A percentile compares a stretch with the other conserved stretches of the same genome.
Conservation (phyloP, 2,888 invertebrate genomes). For the Mycalesis mineus region DNA sequence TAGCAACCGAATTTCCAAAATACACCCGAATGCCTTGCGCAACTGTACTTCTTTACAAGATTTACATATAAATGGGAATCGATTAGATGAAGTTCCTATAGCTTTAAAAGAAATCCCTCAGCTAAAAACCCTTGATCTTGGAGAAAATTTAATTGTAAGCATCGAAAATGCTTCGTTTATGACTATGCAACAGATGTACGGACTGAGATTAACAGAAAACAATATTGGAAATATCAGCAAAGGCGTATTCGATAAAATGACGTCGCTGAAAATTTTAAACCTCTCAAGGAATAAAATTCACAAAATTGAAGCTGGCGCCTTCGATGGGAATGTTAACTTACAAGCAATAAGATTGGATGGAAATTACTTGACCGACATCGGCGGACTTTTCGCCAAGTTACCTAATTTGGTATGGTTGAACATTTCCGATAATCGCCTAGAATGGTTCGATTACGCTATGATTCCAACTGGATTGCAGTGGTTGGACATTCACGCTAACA, state of each 20-base stretch:
- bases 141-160: slow-evolving; percentile 89
- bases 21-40: slow-evolving; percentile 85
- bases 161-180: slow-evolving; percentile 89
- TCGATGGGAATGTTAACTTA: slow-evolving; percentile 86
- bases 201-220: slow-evolving; percentile 90
- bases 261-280: slow-evolving; percentile 88
- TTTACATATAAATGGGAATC: slow-evolving; percentile 89
- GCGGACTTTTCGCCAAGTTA: slow-evolving; percentile 87
- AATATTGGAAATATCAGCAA: slow-evolving; percentile 87
- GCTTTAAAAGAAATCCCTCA: slow-evolving; percentile 86
- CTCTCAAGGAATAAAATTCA: slow-evolving; percentile 90
- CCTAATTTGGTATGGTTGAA: slow-evolving; percentile 91
- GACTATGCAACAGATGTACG: slow-evolving; percentile 87
- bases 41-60: slow-evolving; percentile 90
- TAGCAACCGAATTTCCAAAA: slow-evolving; percentile 86
- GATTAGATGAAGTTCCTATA: slow-evolving; percentile 85
- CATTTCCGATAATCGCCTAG: slow-evolving; percentile 90
- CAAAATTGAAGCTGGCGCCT: slow-evolving; percentile 86
- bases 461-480: slow-evolving; percentile 90
- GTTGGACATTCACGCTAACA: slow-evolving; percentile 91
- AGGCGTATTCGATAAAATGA: slow-evolving; percentile 88
- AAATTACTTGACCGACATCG: slow-evolving; percentile 88
- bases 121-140: slow-evolving; percentile 88
- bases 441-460: slow-evolving; percentile 90
- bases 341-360: slow-evolving; percentile 90